Base-by-base conservation (phyloP, 2,888 invertebrate genomes). In the Eristalis pertinax region DNA sequence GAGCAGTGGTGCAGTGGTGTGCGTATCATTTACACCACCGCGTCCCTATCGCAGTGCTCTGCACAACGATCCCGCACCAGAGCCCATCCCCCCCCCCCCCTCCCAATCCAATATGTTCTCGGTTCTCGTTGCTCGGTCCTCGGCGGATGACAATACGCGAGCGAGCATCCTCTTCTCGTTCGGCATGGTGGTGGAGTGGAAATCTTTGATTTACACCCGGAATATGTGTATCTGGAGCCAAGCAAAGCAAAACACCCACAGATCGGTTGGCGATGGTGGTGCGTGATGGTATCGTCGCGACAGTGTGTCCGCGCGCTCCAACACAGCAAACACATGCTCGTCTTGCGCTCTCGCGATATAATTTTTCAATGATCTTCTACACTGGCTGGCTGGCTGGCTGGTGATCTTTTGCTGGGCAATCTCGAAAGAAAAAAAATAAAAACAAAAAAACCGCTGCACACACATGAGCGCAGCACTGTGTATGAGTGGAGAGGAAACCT, bases 401-500 rank as follows among this genome's bases (percentile, higher is more conserved):
- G 60, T 32, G 76, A 60, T 43, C 41, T 65, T 50, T 24, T 65
- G 67, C 50, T 50, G 50, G 50, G 75, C 63, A 82, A 86, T 85
- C 85, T 73, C 19, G 11, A 11, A 38, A 32, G 7, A 32, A 32
- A 32, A 32, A 32, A 38, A 38, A 38, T 1, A 11, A 2, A 11
- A 38, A 13, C 8, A 1, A 13, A 2, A 38, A 38, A 38, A 11
- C 13, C 1, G 38, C 8, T 8, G 50, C 50, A 50, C 50, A 50
- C 50, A 50, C 8, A 19, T 19, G 10, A 1, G 8, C 50, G 2
- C 1, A 32, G 32, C 32, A 19, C 19, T 50, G 26, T 60, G 60
- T 88, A 88, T 82, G 78, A 88, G 85, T 73, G 80, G 89, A 90
- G 92, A 92, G 91, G 91, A 92, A 3, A 60, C 90, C 89, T 91